Base-by-base conservation (phyloP, 2,888 invertebrate species). In the Punctoribates punctum region DNA sequence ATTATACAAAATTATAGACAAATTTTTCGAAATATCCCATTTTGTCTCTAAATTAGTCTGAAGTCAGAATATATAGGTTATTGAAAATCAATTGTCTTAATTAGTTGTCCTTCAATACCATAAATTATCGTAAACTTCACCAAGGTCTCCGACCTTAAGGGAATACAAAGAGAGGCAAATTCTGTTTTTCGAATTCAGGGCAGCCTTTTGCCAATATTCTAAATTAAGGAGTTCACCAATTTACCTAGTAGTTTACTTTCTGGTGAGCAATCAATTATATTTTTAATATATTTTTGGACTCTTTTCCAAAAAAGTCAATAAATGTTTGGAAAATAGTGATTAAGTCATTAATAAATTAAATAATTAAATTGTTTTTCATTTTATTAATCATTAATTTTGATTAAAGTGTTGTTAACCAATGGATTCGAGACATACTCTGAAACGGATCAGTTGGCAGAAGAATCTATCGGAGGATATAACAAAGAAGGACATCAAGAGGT, bases 361-460 rank as follows among this genome's bases (percentile, higher is more conserved):
- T 51, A 20, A 20, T 20, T 20, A 51, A 51, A 51, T 6, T 9
- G 5, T 51, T 38, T n/a, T 38, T 2, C 25, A 65, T 38, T 65
- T 17, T 38, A 65, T 38, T 29, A 27, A 27, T 62, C 4, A 15
- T 62, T 8, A 51, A 6, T 51, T 13, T 65, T 34, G 5, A 27
- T 29, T 65, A 17, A 13, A 70, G 70, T 23, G 13, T 13, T 70
- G 6, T 1, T 38, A 70, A 46, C 23, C 1, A 46, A 38, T 70
- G 70, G 11, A 3, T 76, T 72, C 34, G 76, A 76, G 25, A 76
- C 73, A 3, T 76, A 76, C 25, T 73, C 73, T 8, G 73, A 54
- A 51, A 54, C 29, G 27, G 76, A 76, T 62, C 76, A 51, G 11
- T 57, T 73, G 15, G 76, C 76, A 29, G 76, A 76, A 20, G 76